phyloP scores from a whole-genome alignment of 2,797 vertebrate genomes.

The Intellagama lesueurii region DNA sequence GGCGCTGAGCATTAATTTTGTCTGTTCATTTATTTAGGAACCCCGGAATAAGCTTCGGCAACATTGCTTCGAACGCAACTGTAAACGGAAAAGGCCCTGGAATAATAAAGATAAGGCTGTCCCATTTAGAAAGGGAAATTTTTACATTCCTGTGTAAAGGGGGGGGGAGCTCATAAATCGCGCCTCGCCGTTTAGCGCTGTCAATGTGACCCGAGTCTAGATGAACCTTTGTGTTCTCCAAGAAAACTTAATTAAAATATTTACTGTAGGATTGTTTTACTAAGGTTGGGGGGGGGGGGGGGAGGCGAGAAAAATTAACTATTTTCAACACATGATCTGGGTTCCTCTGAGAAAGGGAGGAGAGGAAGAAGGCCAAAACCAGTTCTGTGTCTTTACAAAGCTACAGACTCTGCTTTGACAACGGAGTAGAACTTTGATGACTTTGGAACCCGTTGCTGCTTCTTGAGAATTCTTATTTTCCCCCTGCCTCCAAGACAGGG shows the following conservation, averaged over 20 bases:
- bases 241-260: slow-evolving; percentile 76
- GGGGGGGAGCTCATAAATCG: slow-evolving; percentile 68
- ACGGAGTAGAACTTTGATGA: background rate
- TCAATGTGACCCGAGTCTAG: slow-evolving; percentile 60
- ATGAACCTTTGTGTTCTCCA: slow-evolving; percentile 65
- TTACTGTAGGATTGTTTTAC: slow-evolving; percentile 72
- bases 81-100: slow-evolving; percentile 80
- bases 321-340: background rate
- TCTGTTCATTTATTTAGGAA: slow-evolving; percentile 70
- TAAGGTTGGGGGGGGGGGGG: background rate
- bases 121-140: slow-evolving; percentile 81
- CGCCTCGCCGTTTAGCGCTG: slow-evolving; percentile 66
- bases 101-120: slow-evolving; percentile 84
- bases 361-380: too few species aligned
- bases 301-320: background rate
- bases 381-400: background rate
- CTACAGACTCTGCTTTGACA: too few species aligned
- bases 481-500: background rate
- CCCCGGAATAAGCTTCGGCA: slow-evolving; percentile 71
- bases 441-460: too few species aligned
- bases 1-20: slow-evolving; percentile 66
- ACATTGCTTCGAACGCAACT: slow-evolving; percentile 70
- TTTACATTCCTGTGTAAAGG: slow-evolving; percentile 83
- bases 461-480: background rate
- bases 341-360: too few species aligned